Evolutionary conservation across 2,113 vertebrate genomes (phyloP).

Genomic region (Ovibos moschatus): DNA sequence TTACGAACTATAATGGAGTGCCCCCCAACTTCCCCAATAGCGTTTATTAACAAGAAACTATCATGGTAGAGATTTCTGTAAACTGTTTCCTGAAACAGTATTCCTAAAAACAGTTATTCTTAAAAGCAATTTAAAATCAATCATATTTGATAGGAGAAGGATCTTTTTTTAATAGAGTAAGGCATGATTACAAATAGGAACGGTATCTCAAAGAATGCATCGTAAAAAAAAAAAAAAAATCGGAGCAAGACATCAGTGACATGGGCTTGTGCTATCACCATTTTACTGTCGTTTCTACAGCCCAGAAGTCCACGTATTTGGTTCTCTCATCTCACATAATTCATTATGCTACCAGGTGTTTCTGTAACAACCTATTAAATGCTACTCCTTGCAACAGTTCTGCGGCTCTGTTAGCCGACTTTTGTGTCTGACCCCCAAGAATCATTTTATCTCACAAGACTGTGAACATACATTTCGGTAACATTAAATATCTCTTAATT

Average conservation of each 20-base stretch:
- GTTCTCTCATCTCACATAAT: not conserved
- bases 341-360: not conserved
- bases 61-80: not conserved
- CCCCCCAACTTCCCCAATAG: not conserved
- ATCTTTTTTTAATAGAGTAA: not conserved
- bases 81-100: not conserved
- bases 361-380: not conserved
- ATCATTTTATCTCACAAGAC: not conserved
- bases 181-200: not conserved
- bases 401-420: not conserved
- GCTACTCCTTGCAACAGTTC: not conserved
- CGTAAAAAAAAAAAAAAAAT: not conserved
- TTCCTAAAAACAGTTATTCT: not conserved
- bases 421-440: not conserved
- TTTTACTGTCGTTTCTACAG: not conserved
- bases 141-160: not conserved
- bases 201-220: not conserved
- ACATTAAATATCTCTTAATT: not conserved
- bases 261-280: not conserved
- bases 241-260: not conserved
- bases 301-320: not conserved
- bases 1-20: not conserved
- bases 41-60: not conserved
- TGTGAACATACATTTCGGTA: not conserved
- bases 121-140: conserved; percentile 11